Base-by-base conservation (phyloP, 2,888 invertebrate species). In the Trichacis sp. region DNA sequence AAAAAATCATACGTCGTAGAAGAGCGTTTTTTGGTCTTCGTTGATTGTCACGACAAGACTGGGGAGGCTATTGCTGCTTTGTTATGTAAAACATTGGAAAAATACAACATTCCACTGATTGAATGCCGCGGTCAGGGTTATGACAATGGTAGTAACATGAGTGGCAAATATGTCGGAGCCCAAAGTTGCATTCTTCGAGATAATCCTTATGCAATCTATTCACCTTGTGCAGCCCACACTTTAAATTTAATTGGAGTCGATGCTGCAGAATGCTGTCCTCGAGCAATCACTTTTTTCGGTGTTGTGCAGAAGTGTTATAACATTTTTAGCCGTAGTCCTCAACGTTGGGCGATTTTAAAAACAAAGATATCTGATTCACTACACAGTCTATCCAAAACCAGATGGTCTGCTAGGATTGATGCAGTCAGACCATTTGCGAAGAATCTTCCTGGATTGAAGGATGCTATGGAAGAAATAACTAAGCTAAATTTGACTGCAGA, bases 331-430 rank as follows among this genome's bases (percentile, higher is more conserved):
- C n/a, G 19, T 1, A 52, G 45, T 18, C 29, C 19, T 11, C 11
- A 29, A 18, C 42, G 43, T 8, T 52, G 33, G 52, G 33, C 12
- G 30, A 52, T 52, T 43, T 30, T 52, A n/a, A 15, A 52, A 45
- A 9, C 2, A 8, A 52, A 1, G 1, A 17, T 30, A 2, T 4
- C 33, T 12, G 43, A 43, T 18, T 53, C 45, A 1, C 43, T 52
- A 29, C 43, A 52, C 20, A 11, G 11, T 17, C 18, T 36, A n/a
- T 53, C 45, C 8, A 46, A 45, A 19, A 53, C 33, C 12, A 29
- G 46, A 20, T 53, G 48, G 55, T 29, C 38, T 40, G 40, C 42
- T 11, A 55, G 48, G 38, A 38, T 55, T 29, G 55, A 55, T 48
- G 55, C 47, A 14, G 20, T 48, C 1, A 36, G 17, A 14, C 55